Conservation (phyloP, 2,113 vertebrate genomes). For the Paraplagusia blochii region DNA sequence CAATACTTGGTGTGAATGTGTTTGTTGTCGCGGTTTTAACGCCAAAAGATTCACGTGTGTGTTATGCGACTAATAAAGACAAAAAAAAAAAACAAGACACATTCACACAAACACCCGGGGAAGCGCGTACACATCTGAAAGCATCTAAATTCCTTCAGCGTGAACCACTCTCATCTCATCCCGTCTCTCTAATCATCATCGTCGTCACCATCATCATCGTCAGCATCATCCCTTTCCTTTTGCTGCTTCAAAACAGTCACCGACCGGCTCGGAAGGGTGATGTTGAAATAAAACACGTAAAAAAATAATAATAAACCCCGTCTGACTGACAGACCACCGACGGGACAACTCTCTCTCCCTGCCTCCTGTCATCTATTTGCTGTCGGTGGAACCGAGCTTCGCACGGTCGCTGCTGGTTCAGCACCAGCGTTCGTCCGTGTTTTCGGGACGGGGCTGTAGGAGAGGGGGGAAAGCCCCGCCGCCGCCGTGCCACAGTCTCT, state of each 20-base stretch:
- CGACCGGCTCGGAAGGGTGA: constrained; percentile 28
- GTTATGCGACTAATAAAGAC: neutral
- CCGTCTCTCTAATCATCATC: constrained; percentile 9
- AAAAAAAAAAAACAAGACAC: constrained; percentile 27
- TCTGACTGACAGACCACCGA: constrained; percentile 29
- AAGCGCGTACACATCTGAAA: constrained; percentile 20
- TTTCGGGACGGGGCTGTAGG: constrained; percentile 60
- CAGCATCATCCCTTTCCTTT: constrained; percentile 41
- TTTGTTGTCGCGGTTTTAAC: too few species aligned
- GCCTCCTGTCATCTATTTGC: constrained; percentile 54
- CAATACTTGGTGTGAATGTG: too few species aligned
- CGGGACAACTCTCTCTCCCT: constrained; percentile 56
- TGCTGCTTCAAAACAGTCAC: constrained; percentile 33
- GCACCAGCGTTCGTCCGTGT: constrained; percentile 68
- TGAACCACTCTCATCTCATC: constrained; percentile 55
- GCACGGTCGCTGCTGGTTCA: constrained; percentile 61
- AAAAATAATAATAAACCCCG: constrained; percentile 12
- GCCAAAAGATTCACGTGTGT: too few species aligned
- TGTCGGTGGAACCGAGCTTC: constrained; percentile 57
- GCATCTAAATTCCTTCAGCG: constrained; percentile 76
- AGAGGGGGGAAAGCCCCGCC: constrained; percentile 37
- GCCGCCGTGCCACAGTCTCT: constrained; percentile 24
- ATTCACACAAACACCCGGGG: constrained; percentile 6
- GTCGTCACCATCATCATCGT: constrained; percentile 25
- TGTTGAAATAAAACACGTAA: constrained; percentile 16